Base-by-base conservation (phyloP, 2,888 invertebrate genomes). In the Linnaemya vulpina region DNA sequence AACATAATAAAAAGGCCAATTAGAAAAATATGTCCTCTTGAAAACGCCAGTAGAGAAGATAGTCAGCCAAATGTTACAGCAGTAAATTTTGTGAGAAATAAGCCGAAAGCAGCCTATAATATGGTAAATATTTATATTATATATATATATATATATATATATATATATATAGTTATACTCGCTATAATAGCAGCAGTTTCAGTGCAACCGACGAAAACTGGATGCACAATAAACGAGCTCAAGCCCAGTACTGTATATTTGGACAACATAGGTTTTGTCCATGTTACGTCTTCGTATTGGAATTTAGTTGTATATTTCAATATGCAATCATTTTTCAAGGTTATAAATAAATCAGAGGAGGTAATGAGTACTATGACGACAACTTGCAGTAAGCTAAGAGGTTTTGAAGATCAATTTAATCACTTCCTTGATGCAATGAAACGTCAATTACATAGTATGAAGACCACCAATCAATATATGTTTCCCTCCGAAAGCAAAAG, bases 1-100 rank as follows among this genome's bases (percentile, higher is more conserved):
- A 60, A 53, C 10, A 53, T 53, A 22, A 53, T 53, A 53, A 53
- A 53, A 22, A 53, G 53, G 11, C 22, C 53, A 53, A 53, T 53
- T 22, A 53, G 22, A 15, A 53, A 53, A 11, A 11, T 53, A 53
- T 53, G 53, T 11, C 53, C 8, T 1, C 8, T 53, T 10, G 22
- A 53, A 53, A 53, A 53, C 22, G 11, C 20, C 22, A 1, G 10
- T 53, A 7, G 53, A 53, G 22, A 2, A 53, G 10, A 53, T n/a
- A n/a, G n/a, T n/a, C n/a, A n/a, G n/a, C n/a, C n/a, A n/a, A n/a
- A n/a, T n/a, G n/a, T n/a, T n/a, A n/a, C n/a, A 53, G 20, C 3
- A 3, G 4, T 7, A 51, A 20, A 51, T 7, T 20, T 51, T 20
- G 43, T 43, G 43, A 13, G 13, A 43, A 43, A 43, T 10, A 43